These are phyloP conservation scores for Agrochola macilenta DNA, from an alignment of 2,888 invertebrate species.

Conservation along the genomic window DNA sequence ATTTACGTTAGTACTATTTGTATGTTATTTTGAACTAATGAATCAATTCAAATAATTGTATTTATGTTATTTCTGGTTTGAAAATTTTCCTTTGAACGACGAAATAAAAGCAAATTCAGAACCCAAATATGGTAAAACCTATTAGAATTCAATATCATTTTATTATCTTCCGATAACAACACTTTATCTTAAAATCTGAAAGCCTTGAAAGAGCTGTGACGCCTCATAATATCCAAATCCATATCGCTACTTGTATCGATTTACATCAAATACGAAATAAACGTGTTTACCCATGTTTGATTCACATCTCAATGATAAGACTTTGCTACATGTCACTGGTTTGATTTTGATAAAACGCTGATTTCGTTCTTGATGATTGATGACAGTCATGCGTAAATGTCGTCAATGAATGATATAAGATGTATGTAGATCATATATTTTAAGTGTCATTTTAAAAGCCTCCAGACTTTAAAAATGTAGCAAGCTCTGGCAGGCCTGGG, in stretches of 20 bases:
- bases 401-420: not conserved
- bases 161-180: constrained; percentile 10
- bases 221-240: not conserved
- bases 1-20: constrained; percentile 25
- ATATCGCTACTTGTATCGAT: constrained; percentile 36
- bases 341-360: constrained; percentile 47
- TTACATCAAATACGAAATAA: constrained; percentile 32
- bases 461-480: not conserved
- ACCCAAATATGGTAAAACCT: not conserved
- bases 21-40: not conserved
- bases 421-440: not conserved
- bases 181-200: constrained; percentile 27
- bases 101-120: not conserved
- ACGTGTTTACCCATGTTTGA: constrained; percentile 44
- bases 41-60: not conserved
- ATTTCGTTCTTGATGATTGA: constrained; percentile 48
- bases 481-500: not conserved
- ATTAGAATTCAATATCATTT: constrained; percentile 14
- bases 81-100: not conserved
- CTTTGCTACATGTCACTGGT: constrained; percentile 33
- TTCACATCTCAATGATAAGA: constrained; percentile 45
- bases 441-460: not conserved
- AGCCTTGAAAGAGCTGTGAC: constrained; percentile 47
- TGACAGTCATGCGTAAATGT: constrained; percentile 36
- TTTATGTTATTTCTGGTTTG: not conserved